phyloP scores from a whole-genome alignment of 2,888 invertebrate species.

The Xanthia togata region DNA sequence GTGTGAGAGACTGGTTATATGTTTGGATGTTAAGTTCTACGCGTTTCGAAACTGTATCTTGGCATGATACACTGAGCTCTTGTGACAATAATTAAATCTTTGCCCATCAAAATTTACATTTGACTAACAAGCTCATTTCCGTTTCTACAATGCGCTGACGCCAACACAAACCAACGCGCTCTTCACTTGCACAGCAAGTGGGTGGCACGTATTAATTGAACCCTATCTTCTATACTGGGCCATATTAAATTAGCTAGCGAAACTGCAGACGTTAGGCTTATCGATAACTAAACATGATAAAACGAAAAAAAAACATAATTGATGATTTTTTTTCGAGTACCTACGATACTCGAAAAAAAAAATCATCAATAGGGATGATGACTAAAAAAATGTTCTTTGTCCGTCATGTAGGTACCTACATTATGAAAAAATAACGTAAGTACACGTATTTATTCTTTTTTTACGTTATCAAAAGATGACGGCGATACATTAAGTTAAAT shows the following conservation, averaged over 20 bases:
- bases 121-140: slow-evolving; percentile 36
- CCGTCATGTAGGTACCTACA: no score
- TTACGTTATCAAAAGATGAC: no score
- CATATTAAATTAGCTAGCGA: neutral
- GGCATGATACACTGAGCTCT: neutral
- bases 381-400: no score
- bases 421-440: no score
- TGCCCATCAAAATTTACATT: slow-evolving; percentile 49
- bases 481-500: no score
- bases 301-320: neutral
- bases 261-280: neutral
- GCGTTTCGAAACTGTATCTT: slow-evolving; percentile 5
- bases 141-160: slow-evolving; percentile 37
- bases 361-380: no score
- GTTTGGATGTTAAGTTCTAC: slow-evolving; percentile 6
- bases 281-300: neutral
- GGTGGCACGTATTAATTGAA: slow-evolving; percentile 46
- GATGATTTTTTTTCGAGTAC: no score
- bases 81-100: slow-evolving; percentile 40
- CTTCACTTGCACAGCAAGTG: slow-evolving; percentile 36
- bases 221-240: slow-evolving; percentile 30
- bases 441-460: no score
- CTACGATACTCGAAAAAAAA: no score
- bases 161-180: slow-evolving; percentile 54
- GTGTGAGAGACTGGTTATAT: neutral